Percentiles rank a stretch among this genome's conserved stretches.
phyloP scores from a whole-genome alignment of 2,113 vertebrate species.

The Carassius auratus region DNA sequence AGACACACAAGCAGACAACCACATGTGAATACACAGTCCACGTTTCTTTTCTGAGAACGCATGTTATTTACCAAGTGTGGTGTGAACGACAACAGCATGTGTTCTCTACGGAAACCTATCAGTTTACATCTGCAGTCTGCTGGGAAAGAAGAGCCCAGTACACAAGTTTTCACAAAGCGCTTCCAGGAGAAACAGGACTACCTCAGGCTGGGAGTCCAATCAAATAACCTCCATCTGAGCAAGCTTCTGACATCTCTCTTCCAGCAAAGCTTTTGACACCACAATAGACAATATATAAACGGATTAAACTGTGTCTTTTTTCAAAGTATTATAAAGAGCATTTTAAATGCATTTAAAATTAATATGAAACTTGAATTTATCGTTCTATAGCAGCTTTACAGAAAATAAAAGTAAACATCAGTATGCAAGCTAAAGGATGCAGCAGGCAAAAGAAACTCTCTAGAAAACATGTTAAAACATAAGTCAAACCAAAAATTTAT shows the following conservation, averaged over 20 bases:
- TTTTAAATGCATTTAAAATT: no score
- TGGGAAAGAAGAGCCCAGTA: slow-evolving; percentile 10
- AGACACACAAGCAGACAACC: slow-evolving; percentile 13
- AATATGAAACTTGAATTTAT: no score
- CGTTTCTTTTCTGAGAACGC: background rate
- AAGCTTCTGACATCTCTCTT: background rate
- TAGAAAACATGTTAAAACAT: no score
- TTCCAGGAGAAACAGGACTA: background rate
- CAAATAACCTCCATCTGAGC: slow-evolving; percentile 17
- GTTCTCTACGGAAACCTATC: slow-evolving; percentile 29
- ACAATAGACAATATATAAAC: background rate
- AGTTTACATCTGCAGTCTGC: slow-evolving; percentile 35
- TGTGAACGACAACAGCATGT: slow-evolving; percentile 15
- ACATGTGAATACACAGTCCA: background rate
- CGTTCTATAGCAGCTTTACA: no score
- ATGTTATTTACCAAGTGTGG: background rate
- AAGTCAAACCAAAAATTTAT: no score
- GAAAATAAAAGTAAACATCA: no score
- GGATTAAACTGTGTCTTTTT: no score
- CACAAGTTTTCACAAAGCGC: background rate
- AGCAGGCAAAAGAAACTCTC: no score
- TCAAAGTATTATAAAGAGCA: no score
- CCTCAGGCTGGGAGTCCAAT: slow-evolving; percentile 8
- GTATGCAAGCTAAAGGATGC: no score
- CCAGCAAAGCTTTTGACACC: background rate